These are phyloP conservation scores for Ashinkailepas kermadecensis DNA, from an alignment of 2,888 invertebrate genomes.

Conservation along the genomic window DNA sequence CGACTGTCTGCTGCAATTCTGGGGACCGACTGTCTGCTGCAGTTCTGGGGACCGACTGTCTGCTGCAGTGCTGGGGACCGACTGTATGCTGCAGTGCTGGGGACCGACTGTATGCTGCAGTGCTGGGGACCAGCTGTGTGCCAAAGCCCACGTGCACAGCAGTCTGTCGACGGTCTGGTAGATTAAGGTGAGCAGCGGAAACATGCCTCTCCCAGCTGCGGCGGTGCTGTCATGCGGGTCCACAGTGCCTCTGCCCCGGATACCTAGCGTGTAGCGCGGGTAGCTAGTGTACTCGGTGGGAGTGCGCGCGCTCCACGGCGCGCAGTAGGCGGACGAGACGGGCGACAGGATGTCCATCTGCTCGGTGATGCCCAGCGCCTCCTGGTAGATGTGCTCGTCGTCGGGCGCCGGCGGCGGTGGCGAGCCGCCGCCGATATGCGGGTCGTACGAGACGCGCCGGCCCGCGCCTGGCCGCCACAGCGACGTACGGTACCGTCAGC, in stretches of 20 bases:
- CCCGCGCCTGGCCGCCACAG: not conserved
- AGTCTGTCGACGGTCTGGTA: too few relatives aligned
- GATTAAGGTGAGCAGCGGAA: too few relatives aligned
- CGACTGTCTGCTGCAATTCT: too few relatives aligned
- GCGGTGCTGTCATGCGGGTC: not conserved
- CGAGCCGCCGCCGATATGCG: not conserved
- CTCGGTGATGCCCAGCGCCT: constrained; percentile 7
- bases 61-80: too few relatives aligned
- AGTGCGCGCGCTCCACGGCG: not conserved
- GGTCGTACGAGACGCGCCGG: not conserved
- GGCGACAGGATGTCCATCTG: not conserved
- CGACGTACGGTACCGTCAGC: too few relatives aligned
- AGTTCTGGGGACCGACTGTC: too few relatives aligned
- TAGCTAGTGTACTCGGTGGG: not conserved
- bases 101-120: too few relatives aligned
- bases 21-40: too few relatives aligned
- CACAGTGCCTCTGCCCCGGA: not conserved
- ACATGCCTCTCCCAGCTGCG: too few relatives aligned
- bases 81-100: too few relatives aligned
- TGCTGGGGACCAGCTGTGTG: too few relatives aligned
- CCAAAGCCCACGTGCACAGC: too few relatives aligned
- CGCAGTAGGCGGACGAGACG: not conserved
- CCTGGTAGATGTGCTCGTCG: constrained; percentile 22
- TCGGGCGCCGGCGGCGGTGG: constrained; percentile 6
- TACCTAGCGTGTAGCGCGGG: constrained; percentile 9